Conservation (phyloP, 2,888 invertebrate genomes). For the Tipula lateralis region DNA sequence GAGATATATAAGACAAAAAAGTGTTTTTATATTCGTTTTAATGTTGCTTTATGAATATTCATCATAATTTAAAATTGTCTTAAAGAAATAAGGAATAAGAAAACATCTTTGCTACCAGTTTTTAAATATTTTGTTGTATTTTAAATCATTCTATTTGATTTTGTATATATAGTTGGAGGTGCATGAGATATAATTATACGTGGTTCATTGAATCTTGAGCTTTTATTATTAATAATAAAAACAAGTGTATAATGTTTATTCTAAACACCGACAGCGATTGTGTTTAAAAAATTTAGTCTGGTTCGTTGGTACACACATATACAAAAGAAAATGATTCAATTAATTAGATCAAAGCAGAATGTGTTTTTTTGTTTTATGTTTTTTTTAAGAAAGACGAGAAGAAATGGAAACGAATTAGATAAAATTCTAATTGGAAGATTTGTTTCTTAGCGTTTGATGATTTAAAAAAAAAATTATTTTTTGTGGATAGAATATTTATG, state of each 20-base stretch:
- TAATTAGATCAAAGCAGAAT: neutral
- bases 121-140: neutral
- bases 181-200: neutral
- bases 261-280: neutral
- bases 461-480: neutral
- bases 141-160: neutral
- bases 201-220: neutral
- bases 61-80: slow-evolving; percentile 24
- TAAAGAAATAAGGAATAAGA: slow-evolving; percentile 24
- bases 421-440: slow-evolving; percentile 13
- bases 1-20: neutral
- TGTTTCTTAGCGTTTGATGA: neutral
- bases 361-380: neutral
- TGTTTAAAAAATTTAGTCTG: neutral
- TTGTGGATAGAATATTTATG: neutral
- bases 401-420: neutral
- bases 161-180: neutral
- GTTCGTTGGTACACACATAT: neutral
- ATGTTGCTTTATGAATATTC: slow-evolving; percentile 19
- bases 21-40: neutral
- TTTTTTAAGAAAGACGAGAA: neutral
- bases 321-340: neutral
- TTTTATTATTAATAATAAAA: neutral
- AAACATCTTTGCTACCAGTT: slow-evolving; percentile 24
- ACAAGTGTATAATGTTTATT: neutral